Conservation (phyloP, 2,797 vertebrate genomes). For the Periparus ater region DNA sequence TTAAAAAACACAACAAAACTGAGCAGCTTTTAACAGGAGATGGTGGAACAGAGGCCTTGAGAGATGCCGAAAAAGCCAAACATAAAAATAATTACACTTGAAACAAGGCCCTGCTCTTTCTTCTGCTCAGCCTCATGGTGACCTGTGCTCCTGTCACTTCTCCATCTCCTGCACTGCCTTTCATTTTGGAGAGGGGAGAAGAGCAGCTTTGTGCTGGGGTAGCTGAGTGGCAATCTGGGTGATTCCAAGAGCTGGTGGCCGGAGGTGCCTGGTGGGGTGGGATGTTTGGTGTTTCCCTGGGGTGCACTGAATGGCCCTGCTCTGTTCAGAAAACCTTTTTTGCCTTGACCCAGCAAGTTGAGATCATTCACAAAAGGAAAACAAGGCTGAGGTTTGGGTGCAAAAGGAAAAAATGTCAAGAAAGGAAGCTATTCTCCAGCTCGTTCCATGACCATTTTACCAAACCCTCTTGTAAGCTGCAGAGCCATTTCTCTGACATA, state of each 20-base stretch:
- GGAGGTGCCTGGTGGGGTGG: not conserved
- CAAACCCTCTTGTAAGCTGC: not conserved
- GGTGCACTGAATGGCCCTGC: not conserved
- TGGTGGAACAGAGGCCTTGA: conserved; percentile 55
- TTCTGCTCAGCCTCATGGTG: not conserved
- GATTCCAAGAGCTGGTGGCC: not conserved
- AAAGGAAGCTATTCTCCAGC: not conserved
- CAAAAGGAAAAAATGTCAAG: not conserved
- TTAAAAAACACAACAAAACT: conserved; percentile 58
- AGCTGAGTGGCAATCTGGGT: not conserved
- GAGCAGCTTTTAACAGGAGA: conserved; percentile 70
- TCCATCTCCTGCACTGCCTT: not conserved
- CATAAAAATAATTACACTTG: conserved; percentile 6
- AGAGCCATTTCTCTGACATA: not conserved
- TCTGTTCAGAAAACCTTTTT: not conserved
- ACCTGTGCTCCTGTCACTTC: not conserved
- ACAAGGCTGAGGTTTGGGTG: not conserved
- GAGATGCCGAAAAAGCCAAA: not conserved
- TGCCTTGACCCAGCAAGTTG: not conserved
- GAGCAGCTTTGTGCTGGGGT: not conserved
- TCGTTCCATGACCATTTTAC: not conserved
- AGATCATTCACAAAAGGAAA: not conserved
- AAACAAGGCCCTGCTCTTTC: not conserved
- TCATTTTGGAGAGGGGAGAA: not conserved
- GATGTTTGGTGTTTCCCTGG: not conserved